Evolutionary conservation across 2,888 invertebrate genomes (phyloP), one percentile per base, ranked within the genome.

Genomic region (Liodrosophila aerea): DNA sequence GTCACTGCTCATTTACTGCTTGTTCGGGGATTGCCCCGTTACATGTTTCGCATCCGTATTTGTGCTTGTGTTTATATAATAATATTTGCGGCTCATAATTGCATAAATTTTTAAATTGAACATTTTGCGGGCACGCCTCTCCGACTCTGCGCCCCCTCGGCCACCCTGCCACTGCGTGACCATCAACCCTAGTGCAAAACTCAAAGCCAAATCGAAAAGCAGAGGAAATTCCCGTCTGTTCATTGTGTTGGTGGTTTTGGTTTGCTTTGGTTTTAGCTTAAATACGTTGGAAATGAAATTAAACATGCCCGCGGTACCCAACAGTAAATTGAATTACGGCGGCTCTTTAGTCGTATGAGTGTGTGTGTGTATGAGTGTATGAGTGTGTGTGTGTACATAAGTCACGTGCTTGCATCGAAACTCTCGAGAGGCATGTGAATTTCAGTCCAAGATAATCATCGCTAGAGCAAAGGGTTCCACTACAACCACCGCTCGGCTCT

Each of bases 81-180:
- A 84, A 84, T 87, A 84, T 86, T 82, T 87, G 87, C 83, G 73
- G 81, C 86, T 80, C 87, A 82, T 88, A 88, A 88, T 88, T 88
- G 86, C 89, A 88, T 88, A 80, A 88, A 88, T 88, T 87, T 88
- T 88, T 88, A 85, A 88, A 81, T 49, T 63, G 78, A 81, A 73
- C 75, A 71, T 73, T 78, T 69, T 76, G 72, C 65, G 60, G 49
- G 54, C 44, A 57, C 57, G 33, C 53, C 54, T 40, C 49, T 31
- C 22, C 9, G 13, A 7, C 40, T n/a, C 13, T 49, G 4, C 16
- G 4, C 4, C 12, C 12, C 53, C 54, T 40, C 49, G 29, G 16
- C 9, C 15, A 7, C 40, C 9, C 13, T 49, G 4, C 16, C 7
- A 3, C 12, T n/a, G 34, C 13, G 13, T 71, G 66, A 65, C 66